Base-by-base conservation (phyloP, 1,140 invertebrate genomes). In the Stratiolaelaps scimitus region DNA sequence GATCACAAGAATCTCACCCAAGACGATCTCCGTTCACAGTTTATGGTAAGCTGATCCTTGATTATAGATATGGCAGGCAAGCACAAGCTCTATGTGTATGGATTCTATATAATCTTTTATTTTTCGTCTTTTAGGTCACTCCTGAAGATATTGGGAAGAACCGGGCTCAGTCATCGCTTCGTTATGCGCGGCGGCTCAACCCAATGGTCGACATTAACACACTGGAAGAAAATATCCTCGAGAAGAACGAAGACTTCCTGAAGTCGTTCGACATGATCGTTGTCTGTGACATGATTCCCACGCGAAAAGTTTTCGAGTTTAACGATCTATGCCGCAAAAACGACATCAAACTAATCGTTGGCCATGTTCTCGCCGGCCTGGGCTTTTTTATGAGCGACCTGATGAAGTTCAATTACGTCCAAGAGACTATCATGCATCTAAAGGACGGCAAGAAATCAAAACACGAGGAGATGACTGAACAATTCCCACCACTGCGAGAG, bases 321-420 rank as follows among this genome's bases (percentile, higher is more conserved):
- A 86, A 95, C 75, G 78, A 81, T 13, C 81, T 85, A 56, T 95
- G 92, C 72, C 82, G 85, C 20, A 80, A 85, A 23, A 34, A 83
- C 43, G 83, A 83, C 23, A 83, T 92, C 1, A 86, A 88, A 72
- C 92, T 96, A 72, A 88, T 90, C 71, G 84, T 84, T 72, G 88
- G 88, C 0, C 89, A 92, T 78, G 87, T 94, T 19, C 53, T 60
- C 15, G 1, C 53, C 53, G 53, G 53, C 1, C 5, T 60, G 2
- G 53, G 53, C 34, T 60, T 20, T 26, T 60, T 60, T 10, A 23
- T 60, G 15, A 60, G 53, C 10, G 53, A 60, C 34, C 53, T 60
- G 13, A 60, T 60, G 53, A 26, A 60, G n/a, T 60, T 60, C 23
- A 34, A 60, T 20, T 60, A 29, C 10, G 53, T 60, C 1, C 26